phyloP scores from a whole-genome alignment of 1,140 invertebrate genomes.

The Lepidurus arcticus region DNA sequence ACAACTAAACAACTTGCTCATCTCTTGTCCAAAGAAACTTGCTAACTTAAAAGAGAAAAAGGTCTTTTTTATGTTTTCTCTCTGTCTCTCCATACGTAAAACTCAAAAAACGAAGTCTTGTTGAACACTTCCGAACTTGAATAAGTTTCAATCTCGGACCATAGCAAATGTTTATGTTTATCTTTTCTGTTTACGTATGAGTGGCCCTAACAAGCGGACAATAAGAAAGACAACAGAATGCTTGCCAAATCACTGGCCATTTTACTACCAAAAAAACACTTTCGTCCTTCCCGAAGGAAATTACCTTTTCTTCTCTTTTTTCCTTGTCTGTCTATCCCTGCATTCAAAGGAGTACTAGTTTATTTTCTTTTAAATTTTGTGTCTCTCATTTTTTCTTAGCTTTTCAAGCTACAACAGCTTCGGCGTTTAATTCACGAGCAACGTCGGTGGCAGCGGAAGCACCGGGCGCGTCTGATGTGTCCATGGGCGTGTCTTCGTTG shows the following conservation, averaged over 20 bases:
- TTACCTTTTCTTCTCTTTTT: background rate
- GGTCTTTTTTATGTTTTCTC: background rate
- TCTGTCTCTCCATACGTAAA: background rate
- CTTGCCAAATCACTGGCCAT: slow-evolving; percentile 2
- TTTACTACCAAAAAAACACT: background rate
- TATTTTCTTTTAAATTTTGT: background rate
- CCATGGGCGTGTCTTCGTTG: slow-evolving; percentile 8
- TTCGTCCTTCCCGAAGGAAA: background rate
- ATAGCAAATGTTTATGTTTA: background rate
- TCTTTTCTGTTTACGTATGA: slow-evolving; percentile 8
- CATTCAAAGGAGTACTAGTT: slow-evolving; percentile 1
- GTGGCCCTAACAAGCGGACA: slow-evolving; percentile 20
- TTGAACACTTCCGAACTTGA: background rate
- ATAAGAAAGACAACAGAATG: slow-evolving; percentile 19
- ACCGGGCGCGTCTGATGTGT: slow-evolving; percentile 25
- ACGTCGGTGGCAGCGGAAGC: slow-evolving; percentile 28
- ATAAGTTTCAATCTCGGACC: background rate
- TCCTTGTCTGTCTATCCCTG: background rate
- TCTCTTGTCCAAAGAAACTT: background rate
- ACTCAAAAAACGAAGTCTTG: background rate
- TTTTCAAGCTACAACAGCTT: slow-evolving; percentile 33
- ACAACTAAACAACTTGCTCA: background rate
- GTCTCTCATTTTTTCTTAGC: background rate
- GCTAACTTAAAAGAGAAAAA: background rate
- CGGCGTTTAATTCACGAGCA: slow-evolving; percentile 30